Base-by-base conservation (phyloP, 2,113 vertebrate genomes). In the Noturus placidus region DNA sequence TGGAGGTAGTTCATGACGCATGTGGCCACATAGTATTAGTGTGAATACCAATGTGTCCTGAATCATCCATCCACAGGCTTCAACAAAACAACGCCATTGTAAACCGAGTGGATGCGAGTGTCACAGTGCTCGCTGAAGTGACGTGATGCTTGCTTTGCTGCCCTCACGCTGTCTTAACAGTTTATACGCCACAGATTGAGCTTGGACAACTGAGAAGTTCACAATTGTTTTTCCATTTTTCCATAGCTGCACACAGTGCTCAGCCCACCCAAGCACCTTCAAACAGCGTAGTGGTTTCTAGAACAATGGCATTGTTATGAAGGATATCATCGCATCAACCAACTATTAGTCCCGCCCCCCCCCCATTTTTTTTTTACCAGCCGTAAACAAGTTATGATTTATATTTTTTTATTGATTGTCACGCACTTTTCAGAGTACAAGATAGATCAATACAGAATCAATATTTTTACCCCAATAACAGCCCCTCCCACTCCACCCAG, bases 51-150 rank as follows among this genome's bases (percentile, higher is more conserved):
- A 13, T 5, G 3, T 5, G 17, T 25, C 35, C 19, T 42, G 5
- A 77, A 77, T 77, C 20, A 0, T 15, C 38, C 38, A 14, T 70
- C 42, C 42, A 46, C 0, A 6, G 10, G 3, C 6, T 10, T 3
- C 33, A 38, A 38, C 11, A 22, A 38, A 38, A 72, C 4, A 13
- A 1, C 22, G 9, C 61, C 9, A n/a, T 2, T 33, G 65, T 17
- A 15, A 13, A 6, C 65, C 0, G 65, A 6, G 65, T 3, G 14
- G n/a, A 7, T 38, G 2, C 8, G 0, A 0, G 2, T 9, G 33
- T 33, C 33, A 38, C 69, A 6, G 74, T n/a, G 46, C 22, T 52
- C 25, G 46, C 74, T 17, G 27, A 52, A 52, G 46, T 15, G 38
- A 50, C 14, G 1, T 74, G 35, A 38, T 8, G 2, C 35, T 38